Conservation (phyloP, 1,140 invertebrate species). For the Dendroctonus ponderosae region DNA sequence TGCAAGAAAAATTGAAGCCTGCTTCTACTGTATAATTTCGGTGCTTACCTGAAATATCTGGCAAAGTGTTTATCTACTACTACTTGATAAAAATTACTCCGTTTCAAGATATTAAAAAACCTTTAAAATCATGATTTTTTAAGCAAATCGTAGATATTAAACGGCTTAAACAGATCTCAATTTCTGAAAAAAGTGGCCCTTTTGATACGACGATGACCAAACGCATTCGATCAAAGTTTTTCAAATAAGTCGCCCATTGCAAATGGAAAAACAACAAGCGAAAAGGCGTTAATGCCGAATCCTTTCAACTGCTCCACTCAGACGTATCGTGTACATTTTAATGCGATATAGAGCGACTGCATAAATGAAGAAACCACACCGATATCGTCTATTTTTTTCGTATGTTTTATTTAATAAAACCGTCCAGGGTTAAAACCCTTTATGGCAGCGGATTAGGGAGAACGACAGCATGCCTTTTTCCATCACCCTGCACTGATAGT, state of each 20-base stretch:
- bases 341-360: conserved; percentile 16
- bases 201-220: neutral
- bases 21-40: too few species aligned
- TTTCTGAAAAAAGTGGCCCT: neutral
- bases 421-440: neutral
- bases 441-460: neutral
- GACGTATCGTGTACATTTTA: conserved; percentile 15
- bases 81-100: too few species aligned
- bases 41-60: too few species aligned
- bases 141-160: too few species aligned
- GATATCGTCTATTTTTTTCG: neutral
- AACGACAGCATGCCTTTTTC: neutral
- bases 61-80: too few species aligned
- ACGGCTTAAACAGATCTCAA: neutral
- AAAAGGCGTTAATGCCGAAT: conserved; percentile 11
- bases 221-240: neutral
- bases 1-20: too few species aligned
- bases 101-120: too few species aligned
- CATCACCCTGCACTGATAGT: neutral
- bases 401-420: neutral
- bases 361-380: conserved; percentile 13
- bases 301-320: conserved; percentile 10
- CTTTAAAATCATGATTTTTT: too few species aligned
- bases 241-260: too few species aligned
- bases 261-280: neutral